Base-by-base conservation (phyloP, 2,113 vertebrate genomes). In the Cyanoderma ruficeps region DNA sequence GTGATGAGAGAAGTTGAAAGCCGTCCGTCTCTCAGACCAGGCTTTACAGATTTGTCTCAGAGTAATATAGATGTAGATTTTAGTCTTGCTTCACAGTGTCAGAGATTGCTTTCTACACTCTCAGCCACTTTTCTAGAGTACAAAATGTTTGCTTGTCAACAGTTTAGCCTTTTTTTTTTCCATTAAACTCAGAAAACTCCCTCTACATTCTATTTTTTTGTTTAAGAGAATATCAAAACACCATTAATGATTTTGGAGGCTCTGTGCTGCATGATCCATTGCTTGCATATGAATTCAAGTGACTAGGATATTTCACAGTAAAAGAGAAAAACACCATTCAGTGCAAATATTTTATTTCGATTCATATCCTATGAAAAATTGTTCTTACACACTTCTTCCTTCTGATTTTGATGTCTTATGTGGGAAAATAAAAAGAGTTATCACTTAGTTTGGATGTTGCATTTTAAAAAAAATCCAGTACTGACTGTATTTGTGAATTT, bases 61-160 rank as follows among this genome's bases (percentile, higher is more conserved):
- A 23, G 7, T 76, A 84, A 75, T 87, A 53, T 2, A 85, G 42
- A 75, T 75, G 47, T 50, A 39, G n/a, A 72, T 86, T 94, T 94
- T 96, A 96, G 94, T 95, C 71, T 72, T 87, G 39, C 74, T 89
- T 96, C 91, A 50, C 83, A 41, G 91, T 85, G 49, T 60, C 78
- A 37, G 27, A 78, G 57, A 79, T 92, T 92, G 68, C 56, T 74
- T 93, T 92, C 63, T 60, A 20, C 64, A 52, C 14, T 30, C 46
- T 80, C 76, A 89, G 65, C 24, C 35, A 71, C 15, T 93, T 89
- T 75, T 61, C 20, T 17, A 65, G 16, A 82, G 37, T 61, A 61
- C 60, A 92, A 94, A 91, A 13, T 70, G 10, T 49, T 86, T 89
- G 10, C 67, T 31, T 47, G 8, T 84, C 64, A 90, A 83, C 21